Percentiles rank a stretch among this genome's conserved stretches.
Evolutionary conservation across 2,888 invertebrate species (phyloP).

Genomic region (Crepidodera aurea): DNA sequence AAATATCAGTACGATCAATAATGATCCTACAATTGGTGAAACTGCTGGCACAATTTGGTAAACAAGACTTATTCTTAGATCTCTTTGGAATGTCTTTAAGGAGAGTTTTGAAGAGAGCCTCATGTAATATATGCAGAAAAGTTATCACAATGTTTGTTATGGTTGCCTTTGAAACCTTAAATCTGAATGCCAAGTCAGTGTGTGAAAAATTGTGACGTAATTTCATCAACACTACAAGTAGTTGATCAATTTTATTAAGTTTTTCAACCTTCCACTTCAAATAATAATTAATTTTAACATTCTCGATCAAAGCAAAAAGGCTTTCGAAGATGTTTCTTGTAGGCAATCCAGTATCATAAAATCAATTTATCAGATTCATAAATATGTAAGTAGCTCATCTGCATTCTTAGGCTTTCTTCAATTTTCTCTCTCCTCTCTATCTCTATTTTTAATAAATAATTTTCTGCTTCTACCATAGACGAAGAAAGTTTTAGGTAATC

Average conservation of each 20-base stretch:
- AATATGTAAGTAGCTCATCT: too few relatives aligned
- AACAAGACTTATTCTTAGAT: neutral
- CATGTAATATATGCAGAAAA: neutral
- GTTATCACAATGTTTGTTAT: neutral
- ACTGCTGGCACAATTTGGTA: neutral
- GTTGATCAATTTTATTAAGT: constrained; percentile 2
- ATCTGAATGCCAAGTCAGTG: neutral
- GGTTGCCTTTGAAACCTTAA: neutral
- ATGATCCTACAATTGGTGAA: neutral
- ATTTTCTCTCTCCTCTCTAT: neutral
- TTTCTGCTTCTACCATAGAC: neutral
- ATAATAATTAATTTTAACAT: constrained; percentile 10
- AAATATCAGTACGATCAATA: neutral
- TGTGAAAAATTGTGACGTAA: neutral
- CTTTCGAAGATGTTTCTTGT: neutral
- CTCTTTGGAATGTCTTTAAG: neutral
- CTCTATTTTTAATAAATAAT: neutral
- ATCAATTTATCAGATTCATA: neutral
- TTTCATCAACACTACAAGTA: constrained; percentile 15
- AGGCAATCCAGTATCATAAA: constrained; percentile 2
- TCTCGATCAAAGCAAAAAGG: neutral
- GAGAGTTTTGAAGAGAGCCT: neutral
- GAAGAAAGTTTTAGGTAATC: too few relatives aligned
- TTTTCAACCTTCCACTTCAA: constrained; percentile 9
- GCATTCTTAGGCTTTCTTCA: neutral